Conservation (phyloP, 2,797 vertebrate genomes). For the Cyprinodon diabolis region DNA sequence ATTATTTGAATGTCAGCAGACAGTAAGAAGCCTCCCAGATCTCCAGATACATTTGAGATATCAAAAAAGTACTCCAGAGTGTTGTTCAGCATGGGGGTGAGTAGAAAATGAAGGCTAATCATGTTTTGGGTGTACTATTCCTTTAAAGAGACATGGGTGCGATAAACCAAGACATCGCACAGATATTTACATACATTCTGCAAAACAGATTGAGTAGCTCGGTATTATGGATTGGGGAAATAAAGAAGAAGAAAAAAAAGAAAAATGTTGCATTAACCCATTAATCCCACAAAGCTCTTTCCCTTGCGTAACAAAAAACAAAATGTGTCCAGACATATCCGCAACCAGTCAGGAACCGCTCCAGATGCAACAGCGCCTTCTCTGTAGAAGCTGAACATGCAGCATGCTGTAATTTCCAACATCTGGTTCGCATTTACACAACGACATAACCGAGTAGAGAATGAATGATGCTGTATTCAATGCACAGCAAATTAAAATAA, state of each 20-base stretch:
- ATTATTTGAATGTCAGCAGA: too few relatives aligned
- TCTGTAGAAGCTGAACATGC: slow-evolving; percentile 22
- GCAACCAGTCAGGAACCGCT: slow-evolving; percentile 49
- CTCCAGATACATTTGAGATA: too few relatives aligned
- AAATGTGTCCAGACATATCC: slow-evolving; percentile 76
- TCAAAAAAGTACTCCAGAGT: too few relatives aligned
- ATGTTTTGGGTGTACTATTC: too few relatives aligned
- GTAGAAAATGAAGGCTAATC: too few relatives aligned
- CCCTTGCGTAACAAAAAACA: slow-evolving; percentile 64
- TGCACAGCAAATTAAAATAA: not conserved
- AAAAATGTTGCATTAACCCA: slow-evolving; percentile 17
- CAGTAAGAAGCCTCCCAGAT: too few relatives aligned
- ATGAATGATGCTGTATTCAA: slow-evolving; percentile 21
- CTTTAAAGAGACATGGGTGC: not conserved
- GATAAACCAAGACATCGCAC: not conserved
- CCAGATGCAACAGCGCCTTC: slow-evolving; percentile 36
- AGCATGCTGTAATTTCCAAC: slow-evolving; percentile 36
- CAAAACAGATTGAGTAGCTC: slow-evolving; percentile 1
- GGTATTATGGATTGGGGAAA: slow-evolving; percentile 11
- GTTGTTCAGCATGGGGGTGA: too few relatives aligned
- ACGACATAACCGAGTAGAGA: slow-evolving; percentile 19
- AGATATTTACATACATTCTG: not conserved
- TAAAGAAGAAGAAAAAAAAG: slow-evolving; percentile 10
- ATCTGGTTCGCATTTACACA: slow-evolving; percentile 63
- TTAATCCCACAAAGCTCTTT: slow-evolving; percentile 33